Evolutionary conservation across 1,140 invertebrate species (phyloP).

Genomic region (Caenorhabditis brenneri): DNA sequence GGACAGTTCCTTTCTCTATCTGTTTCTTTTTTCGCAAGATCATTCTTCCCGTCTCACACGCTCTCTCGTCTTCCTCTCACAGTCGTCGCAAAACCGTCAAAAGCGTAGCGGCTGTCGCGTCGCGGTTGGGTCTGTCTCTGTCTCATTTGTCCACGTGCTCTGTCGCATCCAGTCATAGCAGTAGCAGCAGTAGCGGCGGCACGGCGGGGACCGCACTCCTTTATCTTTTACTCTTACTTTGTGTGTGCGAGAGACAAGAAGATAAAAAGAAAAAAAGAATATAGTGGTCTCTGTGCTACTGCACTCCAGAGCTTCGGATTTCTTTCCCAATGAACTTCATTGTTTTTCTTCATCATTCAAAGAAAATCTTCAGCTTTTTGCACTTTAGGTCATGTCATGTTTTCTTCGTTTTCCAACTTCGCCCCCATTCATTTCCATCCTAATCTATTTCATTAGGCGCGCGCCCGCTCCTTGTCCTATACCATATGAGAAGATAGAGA

Average conservation of each 20-base stretch:
- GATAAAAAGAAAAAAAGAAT: not conserved
- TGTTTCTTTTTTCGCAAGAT: not conserved
- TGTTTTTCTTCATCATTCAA: conserved; percentile 15
- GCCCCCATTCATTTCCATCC: not conserved
- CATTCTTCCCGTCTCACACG: not conserved
- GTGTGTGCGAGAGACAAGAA: not conserved
- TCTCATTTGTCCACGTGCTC: not conserved
- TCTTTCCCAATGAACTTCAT: conserved; percentile 36
- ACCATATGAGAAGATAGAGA: conserved; percentile 8
- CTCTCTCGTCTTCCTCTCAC: not conserved
- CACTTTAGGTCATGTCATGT: not conserved
- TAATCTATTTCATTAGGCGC: not conserved
- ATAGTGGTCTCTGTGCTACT: conserved; percentile 21
- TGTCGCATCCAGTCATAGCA: not conserved
- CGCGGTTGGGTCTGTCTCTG: not conserved
- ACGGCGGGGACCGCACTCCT: conserved; percentile 28
- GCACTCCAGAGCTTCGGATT: conserved; percentile 39
- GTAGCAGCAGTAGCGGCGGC: conserved; percentile 31
- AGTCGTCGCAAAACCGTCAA: conserved; percentile 41
- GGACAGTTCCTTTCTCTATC: conserved; percentile 14
- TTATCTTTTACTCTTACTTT: conserved; percentile 44
- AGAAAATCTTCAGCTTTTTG: not conserved
- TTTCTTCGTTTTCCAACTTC: not conserved
- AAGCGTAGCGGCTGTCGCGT: conserved; percentile 40
- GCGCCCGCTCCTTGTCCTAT: not conserved